phyloP scores from a whole-genome alignment of 2,888 invertebrate genomes.

The Heliconius charithonia region DNA sequence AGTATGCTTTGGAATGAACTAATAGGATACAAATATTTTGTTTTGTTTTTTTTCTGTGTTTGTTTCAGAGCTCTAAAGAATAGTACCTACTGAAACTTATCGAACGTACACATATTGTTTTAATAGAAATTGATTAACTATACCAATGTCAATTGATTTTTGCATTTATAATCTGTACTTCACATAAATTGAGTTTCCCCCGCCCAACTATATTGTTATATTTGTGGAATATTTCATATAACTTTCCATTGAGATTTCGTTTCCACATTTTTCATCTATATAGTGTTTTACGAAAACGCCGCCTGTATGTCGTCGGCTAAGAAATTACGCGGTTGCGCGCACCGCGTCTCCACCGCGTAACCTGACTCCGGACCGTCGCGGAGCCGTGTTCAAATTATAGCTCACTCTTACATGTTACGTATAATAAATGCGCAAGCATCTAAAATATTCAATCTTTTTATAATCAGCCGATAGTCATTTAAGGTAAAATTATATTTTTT shows the following conservation, averaged over 20 bases:
- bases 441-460: slow-evolving; percentile 26
- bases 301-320: slow-evolving; percentile 45
- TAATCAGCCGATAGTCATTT: background rate
- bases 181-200: background rate
- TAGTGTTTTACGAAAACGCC: slow-evolving; percentile 27
- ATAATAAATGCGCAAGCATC: slow-evolving; percentile 39
- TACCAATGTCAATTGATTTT: background rate
- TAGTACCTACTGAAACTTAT: background rate
- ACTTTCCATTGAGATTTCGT: background rate
- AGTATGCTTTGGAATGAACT: slow-evolving; percentile 24
- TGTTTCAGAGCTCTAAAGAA: background rate
- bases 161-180: background rate
- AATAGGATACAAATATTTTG: slow-evolving; percentile 6
- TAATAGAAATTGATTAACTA: background rate
- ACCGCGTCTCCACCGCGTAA: slow-evolving; percentile 70
- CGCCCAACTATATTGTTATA: background rate
- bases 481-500: background rate
- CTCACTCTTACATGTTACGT: slow-evolving; percentile 37
- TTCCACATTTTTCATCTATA: slow-evolving; percentile 14
- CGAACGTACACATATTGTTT: background rate
- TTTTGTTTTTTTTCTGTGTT: background rate
- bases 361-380: slow-evolving; percentile 56
- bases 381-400: slow-evolving; percentile 44
- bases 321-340: slow-evolving; percentile 77
- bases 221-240: background rate